Evolutionary conservation across 1,140 invertebrate species (phyloP), one percentile per base, ranked within the genome.

Genomic region (Caenorhabditis brenneri): DNA sequence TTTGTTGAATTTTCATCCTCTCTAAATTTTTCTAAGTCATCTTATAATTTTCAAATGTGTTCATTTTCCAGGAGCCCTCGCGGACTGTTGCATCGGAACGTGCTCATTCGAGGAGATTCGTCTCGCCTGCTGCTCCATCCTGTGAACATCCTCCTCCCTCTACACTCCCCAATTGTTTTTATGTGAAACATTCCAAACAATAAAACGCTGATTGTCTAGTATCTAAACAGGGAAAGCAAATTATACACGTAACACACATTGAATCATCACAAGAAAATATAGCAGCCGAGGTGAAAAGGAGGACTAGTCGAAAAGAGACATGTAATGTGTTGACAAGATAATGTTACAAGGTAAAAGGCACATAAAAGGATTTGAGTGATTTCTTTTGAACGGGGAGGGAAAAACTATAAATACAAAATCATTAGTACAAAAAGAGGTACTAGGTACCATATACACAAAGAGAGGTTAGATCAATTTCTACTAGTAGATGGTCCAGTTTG

Each of bases 31-130:
- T 51, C 19, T 1, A n/a, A 51, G 22, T 22, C 22, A 5, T 51
- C n/a, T 51, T 15, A 16, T 5, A 51, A 51, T 19, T 65, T 65
- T 31, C 12, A 36, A 36, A 6, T 36, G 9, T 36, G 19, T 19
- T 55, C 10, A 42, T 55, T 42, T 46, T 74, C 7, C 36, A 39
- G 36, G 65, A 33, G 36, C 36, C 16, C 15, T 74, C 0, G 31
- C 65, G 7, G 65, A 74, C 15, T 74, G 65, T n/a, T 74, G 65
- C 36, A 74, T 29, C 65, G 65, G 36, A 39, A 39, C 29, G 29
- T 74, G 65, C 65, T 74, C 65, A 22, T 42, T 39, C 27, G 65
- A 74, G n/a, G 65, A 74, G 36, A 74, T 74, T 36, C 29, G 29
- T 19, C 33, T 42, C n/a, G 27, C 65, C 7, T 74, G 65, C 36